phyloP scores from a whole-genome alignment of 1,140 invertebrate species.

The Sinella curviseta region DNA sequence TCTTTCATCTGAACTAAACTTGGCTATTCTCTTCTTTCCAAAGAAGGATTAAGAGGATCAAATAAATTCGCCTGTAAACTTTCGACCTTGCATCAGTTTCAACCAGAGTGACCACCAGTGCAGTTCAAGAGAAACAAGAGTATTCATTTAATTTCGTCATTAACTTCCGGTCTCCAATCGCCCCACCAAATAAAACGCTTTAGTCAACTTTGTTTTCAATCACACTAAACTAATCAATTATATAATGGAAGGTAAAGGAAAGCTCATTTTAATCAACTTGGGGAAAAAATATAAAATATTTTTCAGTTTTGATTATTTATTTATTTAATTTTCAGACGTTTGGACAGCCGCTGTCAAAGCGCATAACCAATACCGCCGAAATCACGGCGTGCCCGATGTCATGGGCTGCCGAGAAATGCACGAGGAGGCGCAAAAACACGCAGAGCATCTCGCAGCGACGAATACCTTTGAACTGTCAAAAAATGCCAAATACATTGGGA shows the following conservation, averaged over 20 bases:
- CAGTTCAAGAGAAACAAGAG: no score
- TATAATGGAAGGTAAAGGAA: not conserved
- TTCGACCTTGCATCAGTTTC: no score
- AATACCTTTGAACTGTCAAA: constrained; percentile 11
- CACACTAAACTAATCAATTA: no score
- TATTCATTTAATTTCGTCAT: no score
- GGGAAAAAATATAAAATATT: not conserved
- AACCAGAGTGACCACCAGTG: no score
- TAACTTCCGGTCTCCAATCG: not conserved
- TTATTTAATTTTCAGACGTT: not conserved
- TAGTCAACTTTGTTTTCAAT: no score
- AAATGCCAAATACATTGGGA: constrained; percentile 24
- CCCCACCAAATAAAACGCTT: not conserved
- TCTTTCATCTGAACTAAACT: no score
- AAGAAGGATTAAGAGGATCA: no score
- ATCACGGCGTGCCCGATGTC: not conserved
- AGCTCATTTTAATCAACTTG: not conserved
- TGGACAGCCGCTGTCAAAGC: not conserved
- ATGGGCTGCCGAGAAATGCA: not conserved
- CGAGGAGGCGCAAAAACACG: constrained; percentile 17
- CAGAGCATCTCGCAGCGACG: not conserved
- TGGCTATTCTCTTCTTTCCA: no score
- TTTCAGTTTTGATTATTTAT: not conserved
- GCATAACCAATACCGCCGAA: not conserved
- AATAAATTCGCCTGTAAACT: no score